phyloP scores from a whole-genome alignment of 2,797 vertebrate genomes.

The Eospalax fontanierii region DNA sequence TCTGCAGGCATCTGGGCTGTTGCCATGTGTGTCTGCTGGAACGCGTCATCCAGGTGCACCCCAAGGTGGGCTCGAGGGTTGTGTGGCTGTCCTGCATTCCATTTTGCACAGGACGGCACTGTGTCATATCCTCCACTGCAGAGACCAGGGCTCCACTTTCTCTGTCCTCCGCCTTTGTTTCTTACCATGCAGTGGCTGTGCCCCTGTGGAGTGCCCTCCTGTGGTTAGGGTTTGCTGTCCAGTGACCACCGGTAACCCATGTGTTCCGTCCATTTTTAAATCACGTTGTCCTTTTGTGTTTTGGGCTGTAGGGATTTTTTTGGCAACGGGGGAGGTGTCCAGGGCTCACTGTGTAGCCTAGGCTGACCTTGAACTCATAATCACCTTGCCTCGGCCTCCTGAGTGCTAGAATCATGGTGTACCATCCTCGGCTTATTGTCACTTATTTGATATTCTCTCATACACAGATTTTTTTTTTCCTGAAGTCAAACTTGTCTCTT shows the following conservation, averaged over 20 bases:
- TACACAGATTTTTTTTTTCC: too few species aligned
- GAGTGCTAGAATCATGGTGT: background rate
- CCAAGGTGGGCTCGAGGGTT: background rate
- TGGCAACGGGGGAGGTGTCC: background rate
- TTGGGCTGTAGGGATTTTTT: background rate
- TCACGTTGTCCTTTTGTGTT: background rate
- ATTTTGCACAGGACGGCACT: background rate
- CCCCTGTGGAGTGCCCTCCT: background rate
- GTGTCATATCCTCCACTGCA: background rate
- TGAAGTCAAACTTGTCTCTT: background rate
- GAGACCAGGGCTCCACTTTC: background rate
- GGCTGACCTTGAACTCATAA: background rate
- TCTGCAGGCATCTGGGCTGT: too few species aligned
- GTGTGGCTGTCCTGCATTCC: background rate
- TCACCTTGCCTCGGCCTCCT: background rate
- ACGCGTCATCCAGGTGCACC: fast-evolving
- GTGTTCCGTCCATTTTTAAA: background rate
- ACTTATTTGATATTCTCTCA: too few species aligned
- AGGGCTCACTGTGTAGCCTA: background rate
- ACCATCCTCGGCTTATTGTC: background rate
- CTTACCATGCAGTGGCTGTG: too few species aligned
- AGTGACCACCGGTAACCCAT: background rate
- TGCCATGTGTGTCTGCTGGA: background rate
- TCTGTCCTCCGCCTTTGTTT: background rate
- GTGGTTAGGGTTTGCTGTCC: background rate